Conservation (phyloP, 2,797 vertebrate genomes). For the Morelia viridis region DNA sequence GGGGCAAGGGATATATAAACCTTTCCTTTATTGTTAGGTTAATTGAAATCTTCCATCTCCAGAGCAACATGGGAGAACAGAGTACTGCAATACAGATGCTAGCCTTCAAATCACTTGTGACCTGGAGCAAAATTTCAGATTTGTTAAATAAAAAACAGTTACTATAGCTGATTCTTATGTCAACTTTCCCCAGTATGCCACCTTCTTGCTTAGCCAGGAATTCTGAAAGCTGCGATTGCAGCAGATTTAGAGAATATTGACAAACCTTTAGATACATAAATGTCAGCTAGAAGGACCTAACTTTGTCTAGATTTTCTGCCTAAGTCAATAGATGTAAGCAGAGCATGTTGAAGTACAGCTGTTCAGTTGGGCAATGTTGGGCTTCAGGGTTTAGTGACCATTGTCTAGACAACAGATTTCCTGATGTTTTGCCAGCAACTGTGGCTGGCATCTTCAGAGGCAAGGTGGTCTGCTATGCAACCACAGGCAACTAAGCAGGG, state of each 20-base stretch:
- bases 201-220: background rate
- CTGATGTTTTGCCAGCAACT: background rate
- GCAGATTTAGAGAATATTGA: background rate
- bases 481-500: background rate
- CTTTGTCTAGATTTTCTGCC: background rate
- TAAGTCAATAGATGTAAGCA: background rate
- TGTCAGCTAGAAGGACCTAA: background rate
- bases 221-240: background rate
- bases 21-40: background rate
- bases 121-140: background rate
- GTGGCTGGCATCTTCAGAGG: background rate
- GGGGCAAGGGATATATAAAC: background rate
- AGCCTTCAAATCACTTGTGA: background rate
- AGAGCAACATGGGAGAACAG: background rate
- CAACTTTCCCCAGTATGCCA: background rate
- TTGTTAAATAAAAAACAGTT: background rate
- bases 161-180: background rate
- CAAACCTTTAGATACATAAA: background rate
- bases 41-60: background rate
- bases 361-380: background rate
- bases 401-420: background rate
- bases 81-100: background rate
- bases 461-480: background rate
- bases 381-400: background rate
- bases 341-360: background rate